These are phyloP conservation scores for Porites evermanni DNA, from an alignment of 92 coral and sea anemone species.

Conservation along the genomic window DNA sequence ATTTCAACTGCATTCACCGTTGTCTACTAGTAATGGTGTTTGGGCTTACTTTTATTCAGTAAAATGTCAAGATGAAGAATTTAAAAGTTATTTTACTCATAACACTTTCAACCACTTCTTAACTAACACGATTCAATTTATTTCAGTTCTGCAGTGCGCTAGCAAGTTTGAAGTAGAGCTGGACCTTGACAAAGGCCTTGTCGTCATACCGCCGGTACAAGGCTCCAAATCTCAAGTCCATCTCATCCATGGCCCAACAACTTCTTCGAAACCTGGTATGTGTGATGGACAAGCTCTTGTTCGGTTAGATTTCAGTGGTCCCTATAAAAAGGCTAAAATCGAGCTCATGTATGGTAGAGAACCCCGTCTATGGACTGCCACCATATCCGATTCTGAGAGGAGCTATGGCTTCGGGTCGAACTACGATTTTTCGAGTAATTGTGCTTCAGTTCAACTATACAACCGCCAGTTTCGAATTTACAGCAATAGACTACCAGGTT, in stretches of 20 bases:
- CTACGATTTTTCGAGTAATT: conserved; percentile 84
- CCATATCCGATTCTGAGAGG: conserved; percentile 79
- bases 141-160: conserved; percentile 68
- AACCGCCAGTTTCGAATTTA: conserved; percentile 90
- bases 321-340: conserved; percentile 79
- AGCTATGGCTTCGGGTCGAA: conserved; percentile 95
- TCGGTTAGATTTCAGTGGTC: conserved; percentile 87
- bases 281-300: conserved; percentile 87
- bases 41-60: not conserved
- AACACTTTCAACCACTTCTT: not conserved
- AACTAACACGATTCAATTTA: conserved; percentile 17
- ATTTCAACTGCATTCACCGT: not conserved
- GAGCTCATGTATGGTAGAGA: conserved; percentile 82
- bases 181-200: conserved; percentile 67
- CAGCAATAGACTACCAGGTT: conserved; percentile 82
- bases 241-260: conserved; percentile 35
- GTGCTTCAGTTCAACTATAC: conserved; percentile 80
- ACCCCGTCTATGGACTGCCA: conserved; percentile 85
- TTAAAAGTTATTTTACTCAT: not conserved
- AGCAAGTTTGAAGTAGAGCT: conserved; percentile 68
- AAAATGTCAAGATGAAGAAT: not conserved
- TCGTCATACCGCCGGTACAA: conserved; percentile 10
- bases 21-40: not conserved
- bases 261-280: conserved; percentile 46
- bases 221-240: conserved; percentile 9